Conservation (phyloP, 1,140 invertebrate species). For the Drosophila nannoptera region DNA sequence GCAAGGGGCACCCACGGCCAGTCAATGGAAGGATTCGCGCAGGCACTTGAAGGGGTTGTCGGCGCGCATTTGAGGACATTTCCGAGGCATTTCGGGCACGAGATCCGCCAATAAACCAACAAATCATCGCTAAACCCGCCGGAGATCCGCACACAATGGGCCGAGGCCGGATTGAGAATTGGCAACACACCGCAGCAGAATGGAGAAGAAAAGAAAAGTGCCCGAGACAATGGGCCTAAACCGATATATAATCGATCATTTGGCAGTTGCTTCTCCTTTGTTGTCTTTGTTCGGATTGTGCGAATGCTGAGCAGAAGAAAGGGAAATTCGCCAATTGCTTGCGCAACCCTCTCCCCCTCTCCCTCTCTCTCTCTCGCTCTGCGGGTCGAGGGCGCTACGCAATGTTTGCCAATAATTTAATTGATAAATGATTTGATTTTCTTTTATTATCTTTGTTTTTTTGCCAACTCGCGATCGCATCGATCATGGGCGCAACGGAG, state of each 20-base stretch:
- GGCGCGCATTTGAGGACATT: slow-evolving; percentile 35
- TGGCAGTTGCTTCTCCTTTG: slow-evolving; percentile 48
- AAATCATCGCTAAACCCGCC: slow-evolving; percentile 65
- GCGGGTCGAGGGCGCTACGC: slow-evolving; percentile 52
- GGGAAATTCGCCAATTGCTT: slow-evolving; percentile 29
- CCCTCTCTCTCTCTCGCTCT: background rate
- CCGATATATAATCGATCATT: slow-evolving; percentile 73
- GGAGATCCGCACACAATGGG: slow-evolving; percentile 29
- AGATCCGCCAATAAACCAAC: slow-evolving; percentile 67
- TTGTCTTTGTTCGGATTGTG: slow-evolving; percentile 17
- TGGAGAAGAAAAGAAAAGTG: slow-evolving; percentile 25
- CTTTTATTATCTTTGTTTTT: slow-evolving; percentile 8
- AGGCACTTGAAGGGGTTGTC: slow-evolving; percentile 26
- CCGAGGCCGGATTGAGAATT: slow-evolving; percentile 45
- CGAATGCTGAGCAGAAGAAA: slow-evolving; percentile 25
- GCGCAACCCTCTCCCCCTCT: slow-evolving; percentile 30
- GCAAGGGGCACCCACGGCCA: slow-evolving; percentile 49
- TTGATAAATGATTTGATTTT: slow-evolving; percentile 78
- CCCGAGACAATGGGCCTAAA: slow-evolving; percentile 14
- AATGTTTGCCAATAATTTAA: slow-evolving; percentile 79
- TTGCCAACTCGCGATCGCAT: slow-evolving; percentile 50
- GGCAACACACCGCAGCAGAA: slow-evolving; percentile 64
- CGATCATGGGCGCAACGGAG: slow-evolving; percentile 56
- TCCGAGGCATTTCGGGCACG: slow-evolving; percentile 67
- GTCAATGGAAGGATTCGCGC: slow-evolving; percentile 44